Conservation (phyloP, 2,113 vertebrate species). For the Notarius quadriscutis region DNA sequence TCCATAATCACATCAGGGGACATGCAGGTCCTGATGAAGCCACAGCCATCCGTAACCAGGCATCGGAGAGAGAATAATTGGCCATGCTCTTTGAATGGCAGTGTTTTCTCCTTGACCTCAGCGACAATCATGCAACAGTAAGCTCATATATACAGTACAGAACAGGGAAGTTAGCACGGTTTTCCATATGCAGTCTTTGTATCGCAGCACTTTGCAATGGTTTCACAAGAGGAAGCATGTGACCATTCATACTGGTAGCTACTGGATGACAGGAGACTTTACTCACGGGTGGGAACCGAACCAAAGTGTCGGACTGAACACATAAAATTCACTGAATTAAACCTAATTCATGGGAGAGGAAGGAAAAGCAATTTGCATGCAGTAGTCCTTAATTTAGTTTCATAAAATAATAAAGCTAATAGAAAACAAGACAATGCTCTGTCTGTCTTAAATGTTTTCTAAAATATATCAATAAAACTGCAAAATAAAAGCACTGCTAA, state of each 20-base stretch:
- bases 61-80: conserved; percentile 12
- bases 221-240: neutral
- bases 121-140: neutral
- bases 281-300: neutral
- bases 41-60: conserved; percentile 7
- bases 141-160: conserved; percentile 18
- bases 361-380: neutral
- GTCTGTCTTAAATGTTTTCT: neutral
- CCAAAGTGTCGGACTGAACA: neutral
- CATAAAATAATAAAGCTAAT: neutral
- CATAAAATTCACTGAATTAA: neutral
- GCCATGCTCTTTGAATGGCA: neutral
- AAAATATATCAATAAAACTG: neutral
- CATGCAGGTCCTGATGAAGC: neutral
- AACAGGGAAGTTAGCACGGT: neutral
- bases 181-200: neutral
- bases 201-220: neutral
- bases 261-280: neutral
- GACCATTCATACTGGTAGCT: neutral
- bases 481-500: neutral
- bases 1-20: conserved; percentile 7
- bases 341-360: neutral
- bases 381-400: neutral
- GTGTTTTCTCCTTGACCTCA: neutral
- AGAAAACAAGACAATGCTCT: neutral